These are phyloP conservation scores for Cyclura pinguis DNA, from an alignment of 2,797 vertebrate genomes.

Conservation along the genomic window DNA sequence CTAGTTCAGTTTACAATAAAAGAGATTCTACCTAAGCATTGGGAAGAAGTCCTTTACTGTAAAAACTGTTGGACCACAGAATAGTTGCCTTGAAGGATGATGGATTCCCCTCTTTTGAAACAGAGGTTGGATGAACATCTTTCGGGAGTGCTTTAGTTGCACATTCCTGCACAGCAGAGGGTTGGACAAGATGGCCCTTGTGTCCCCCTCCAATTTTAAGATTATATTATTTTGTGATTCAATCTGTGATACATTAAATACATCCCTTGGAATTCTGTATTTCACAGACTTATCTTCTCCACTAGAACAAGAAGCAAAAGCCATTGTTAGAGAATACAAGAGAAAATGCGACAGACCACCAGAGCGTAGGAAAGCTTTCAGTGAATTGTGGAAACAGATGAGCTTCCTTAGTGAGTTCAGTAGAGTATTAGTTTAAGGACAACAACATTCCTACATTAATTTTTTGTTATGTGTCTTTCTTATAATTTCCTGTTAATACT, in stretches of 20 bases:
- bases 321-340: constrained; percentile 26
- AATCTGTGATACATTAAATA: background rate
- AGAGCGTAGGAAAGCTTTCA: constrained; percentile 25
- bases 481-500: background rate
- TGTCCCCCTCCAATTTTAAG: too few relatives aligned
- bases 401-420: constrained; percentile 43
- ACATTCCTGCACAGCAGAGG: too few relatives aligned
- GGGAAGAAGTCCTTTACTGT: too few relatives aligned
- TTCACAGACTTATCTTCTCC: constrained; percentile 27
- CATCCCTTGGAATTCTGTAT: background rate
- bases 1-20: too few relatives aligned
- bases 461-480: background rate
- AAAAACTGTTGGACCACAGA: too few relatives aligned
- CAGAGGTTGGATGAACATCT: too few relatives aligned
- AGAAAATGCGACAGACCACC: constrained; percentile 24
- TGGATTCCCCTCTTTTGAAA: too few relatives aligned
- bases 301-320: constrained; percentile 16
- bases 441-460: constrained; percentile 1
- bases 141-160: too few relatives aligned
- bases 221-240: too few relatives aligned
- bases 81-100: too few relatives aligned
- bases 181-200: too few relatives aligned
- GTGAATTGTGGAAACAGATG: constrained; percentile 24
- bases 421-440: constrained; percentile 41
- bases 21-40: too few relatives aligned